Base-by-base conservation (phyloP, 2,113 vertebrate genomes). In the Cinclus mexicanus region DNA sequence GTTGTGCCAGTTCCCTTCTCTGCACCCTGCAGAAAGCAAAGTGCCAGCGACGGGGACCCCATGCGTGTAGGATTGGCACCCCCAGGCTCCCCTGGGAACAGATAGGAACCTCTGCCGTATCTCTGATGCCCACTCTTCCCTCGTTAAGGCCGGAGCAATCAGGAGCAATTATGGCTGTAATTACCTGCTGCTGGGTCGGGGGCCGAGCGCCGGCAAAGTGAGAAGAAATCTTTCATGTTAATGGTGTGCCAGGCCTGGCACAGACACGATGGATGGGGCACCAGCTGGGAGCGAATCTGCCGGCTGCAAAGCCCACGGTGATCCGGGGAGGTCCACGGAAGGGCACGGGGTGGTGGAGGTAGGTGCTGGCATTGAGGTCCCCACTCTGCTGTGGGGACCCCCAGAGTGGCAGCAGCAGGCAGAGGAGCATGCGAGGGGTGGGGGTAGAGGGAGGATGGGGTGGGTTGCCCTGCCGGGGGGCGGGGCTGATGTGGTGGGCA, bases 131-230 rank as follows among this genome's bases (percentile, higher is more conserved):
- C 75, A 92, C 61, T 57, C 70, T 97, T 97, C 96, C 93, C 97
- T 97, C 61, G 6, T 97, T 98, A 94, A 90, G 96, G 96, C 96
- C 78, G 47, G 90, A 61, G 63, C 97, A 97, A 98, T 98, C 98
- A 98, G 97, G 94, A 96, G 98, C 97, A 97, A 98, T 98, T 98
- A 98, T 93, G 97, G 96, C 97, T 98, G 98, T 98, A 98, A 98
- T 98, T 98, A 98, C 98, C 97, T 98, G 98, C 98, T 98, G 98
- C 98, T 67, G 31, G 96, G 83, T 84, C 47, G 23, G 95, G 96
- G 97, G 95, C 97, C 31, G 92, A 95, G 87, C 37, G 23, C 96
- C 93, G 95, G 96, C 93, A 86, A 98, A 98, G 97, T 81, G 93
- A 11, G 33, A 97, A 97, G 95, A 97, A 97, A 97, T 98, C 97